Conservation (phyloP, 37 sponge, comb jelly and placozoan species). For the Chondrosia reniformis region DNA sequence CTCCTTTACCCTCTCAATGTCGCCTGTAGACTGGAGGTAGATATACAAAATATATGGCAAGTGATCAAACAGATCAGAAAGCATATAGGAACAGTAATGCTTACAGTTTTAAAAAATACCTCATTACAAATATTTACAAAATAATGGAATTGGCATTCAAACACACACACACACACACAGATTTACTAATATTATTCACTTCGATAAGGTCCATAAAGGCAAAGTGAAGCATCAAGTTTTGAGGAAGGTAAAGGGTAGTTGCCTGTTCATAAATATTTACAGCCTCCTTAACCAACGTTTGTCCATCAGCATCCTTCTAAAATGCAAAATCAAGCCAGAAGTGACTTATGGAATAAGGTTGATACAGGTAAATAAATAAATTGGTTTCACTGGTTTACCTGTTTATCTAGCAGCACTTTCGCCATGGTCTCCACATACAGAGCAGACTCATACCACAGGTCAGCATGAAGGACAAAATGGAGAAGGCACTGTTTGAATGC, state of each 20-base stretch:
- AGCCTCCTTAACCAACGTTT: constrained; percentile 63
- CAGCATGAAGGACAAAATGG: constrained; percentile 81
- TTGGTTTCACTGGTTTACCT: constrained; percentile 51
- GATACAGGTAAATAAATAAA: constrained; percentile 15
- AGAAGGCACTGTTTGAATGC: constrained; percentile 89
- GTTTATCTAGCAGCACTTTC: constrained; percentile 44
- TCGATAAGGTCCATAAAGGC: constrained; percentile 96
- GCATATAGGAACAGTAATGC: background rate
- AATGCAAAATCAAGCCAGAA: background rate
- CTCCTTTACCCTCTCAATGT: constrained; percentile 43
- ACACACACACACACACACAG: constrained; percentile 38
- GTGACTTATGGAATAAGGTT: background rate
- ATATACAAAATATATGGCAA: too few species aligned
- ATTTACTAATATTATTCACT: constrained; percentile 29
- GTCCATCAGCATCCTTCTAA: constrained; percentile 25
- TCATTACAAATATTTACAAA: too few species aligned
- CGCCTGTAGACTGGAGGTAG: constrained; percentile 25
- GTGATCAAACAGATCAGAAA: too few species aligned
- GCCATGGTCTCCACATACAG: constrained; percentile 71
- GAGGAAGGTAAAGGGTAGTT: constrained; percentile 41
- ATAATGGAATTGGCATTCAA: too few species aligned
- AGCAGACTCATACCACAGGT: constrained; percentile 92
- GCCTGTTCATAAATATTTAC: constrained; percentile 71
- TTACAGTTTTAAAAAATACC: background rate
- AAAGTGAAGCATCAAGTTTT: constrained; percentile 82